These are phyloP conservation scores for Dipodomys spectabilis DNA, from an alignment of 2,113 vertebrate genomes.

Conservation along the genomic window DNA sequence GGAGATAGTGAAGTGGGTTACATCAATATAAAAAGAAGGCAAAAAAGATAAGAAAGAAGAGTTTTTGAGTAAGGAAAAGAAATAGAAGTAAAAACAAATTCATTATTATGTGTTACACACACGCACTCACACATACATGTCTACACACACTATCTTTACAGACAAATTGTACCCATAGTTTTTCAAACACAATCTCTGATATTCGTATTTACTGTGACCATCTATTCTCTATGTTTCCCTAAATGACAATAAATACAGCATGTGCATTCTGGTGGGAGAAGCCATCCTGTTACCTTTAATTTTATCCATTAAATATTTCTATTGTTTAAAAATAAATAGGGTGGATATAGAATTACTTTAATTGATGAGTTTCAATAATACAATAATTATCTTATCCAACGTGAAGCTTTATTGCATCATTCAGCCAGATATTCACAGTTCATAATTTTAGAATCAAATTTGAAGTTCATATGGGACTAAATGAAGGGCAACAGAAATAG, in stretches of 20 bases:
- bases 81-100: neutral
- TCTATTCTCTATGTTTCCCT: neutral
- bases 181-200: constrained; percentile 30
- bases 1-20: neutral
- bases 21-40: neutral
- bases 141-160: neutral
- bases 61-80: too few relatives aligned
- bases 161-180: neutral
- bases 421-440: constrained; percentile 59
- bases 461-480: constrained; percentile 45
- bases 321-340: constrained; percentile 72
- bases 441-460: constrained; percentile 41
- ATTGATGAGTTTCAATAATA: constrained; percentile 74
- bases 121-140: neutral
- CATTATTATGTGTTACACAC: neutral
- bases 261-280: constrained; percentile 28
- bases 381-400: constrained; percentile 74
- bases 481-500: constrained; percentile 45
- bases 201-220: neutral
- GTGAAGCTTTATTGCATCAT: constrained; percentile 68
- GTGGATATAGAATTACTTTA: constrained; percentile 37
- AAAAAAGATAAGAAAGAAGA: neutral
- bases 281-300: constrained; percentile 39
- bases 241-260: neutral
- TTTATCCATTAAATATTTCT: constrained; percentile 64